Percentiles rank a stretch among this genome's conserved stretches.
phyloP scores from a whole-genome alignment of 2,797 vertebrate species.

The Ispidina picta region DNA sequence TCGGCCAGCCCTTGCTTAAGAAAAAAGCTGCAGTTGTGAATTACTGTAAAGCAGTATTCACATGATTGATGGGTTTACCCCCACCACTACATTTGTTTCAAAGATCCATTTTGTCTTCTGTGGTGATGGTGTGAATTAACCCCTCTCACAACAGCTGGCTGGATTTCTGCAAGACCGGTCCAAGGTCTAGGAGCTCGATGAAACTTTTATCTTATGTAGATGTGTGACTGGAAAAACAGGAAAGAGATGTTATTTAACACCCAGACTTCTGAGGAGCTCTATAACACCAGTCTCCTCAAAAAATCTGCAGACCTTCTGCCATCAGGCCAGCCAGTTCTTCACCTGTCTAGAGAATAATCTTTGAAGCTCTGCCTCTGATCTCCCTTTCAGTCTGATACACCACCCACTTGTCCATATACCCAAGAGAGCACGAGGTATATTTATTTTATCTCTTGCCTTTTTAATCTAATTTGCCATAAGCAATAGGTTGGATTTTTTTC shows the following conservation, averaged over 20 bases:
- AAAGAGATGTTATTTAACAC: not conserved
- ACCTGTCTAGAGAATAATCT: not conserved
- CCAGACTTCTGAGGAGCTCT: not conserved
- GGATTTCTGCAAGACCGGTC: not conserved
- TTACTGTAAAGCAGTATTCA: constrained; percentile 62
- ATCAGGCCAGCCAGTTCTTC: not conserved
- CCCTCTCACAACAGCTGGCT: constrained; percentile 31
- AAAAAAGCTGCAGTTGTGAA: constrained; percentile 60
- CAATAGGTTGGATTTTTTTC: not conserved
- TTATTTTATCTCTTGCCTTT: not conserved
- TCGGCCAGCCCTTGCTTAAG: constrained; percentile 18
- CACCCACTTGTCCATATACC: not conserved
- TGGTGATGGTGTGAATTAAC: constrained; percentile 31
- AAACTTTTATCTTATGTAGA: not conserved
- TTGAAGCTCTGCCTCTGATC: not conserved
- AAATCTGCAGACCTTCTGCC: not conserved
- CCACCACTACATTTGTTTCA: constrained; percentile 51
- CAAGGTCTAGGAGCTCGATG: not conserved
- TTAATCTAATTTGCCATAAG: not conserved
- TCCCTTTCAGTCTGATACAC: not conserved
- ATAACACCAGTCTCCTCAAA: not conserved
- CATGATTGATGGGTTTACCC: constrained; percentile 68
- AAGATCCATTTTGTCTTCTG: constrained; percentile 55
- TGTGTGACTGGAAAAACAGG: not conserved
- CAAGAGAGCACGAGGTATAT: not conserved